These are phyloP conservation scores for Encarsia formosa DNA, from an alignment of 2,888 invertebrate genomes.

Conservation along the genomic window DNA sequence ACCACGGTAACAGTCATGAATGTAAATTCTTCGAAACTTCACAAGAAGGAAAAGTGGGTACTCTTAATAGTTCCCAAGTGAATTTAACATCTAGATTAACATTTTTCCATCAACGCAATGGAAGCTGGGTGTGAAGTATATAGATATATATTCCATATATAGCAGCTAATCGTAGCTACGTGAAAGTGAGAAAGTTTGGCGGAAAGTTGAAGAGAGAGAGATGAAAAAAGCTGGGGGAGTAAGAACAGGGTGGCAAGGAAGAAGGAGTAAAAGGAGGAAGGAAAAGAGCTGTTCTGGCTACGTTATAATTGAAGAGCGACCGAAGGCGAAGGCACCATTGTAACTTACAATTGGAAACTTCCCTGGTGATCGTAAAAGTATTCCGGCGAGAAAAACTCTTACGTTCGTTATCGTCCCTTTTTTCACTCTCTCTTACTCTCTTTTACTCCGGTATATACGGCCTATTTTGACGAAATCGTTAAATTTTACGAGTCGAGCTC, in stretches of 20 bases:
- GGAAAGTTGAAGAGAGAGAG: background rate
- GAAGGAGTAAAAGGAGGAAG: conserved; percentile 1
- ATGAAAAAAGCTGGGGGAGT: background rate
- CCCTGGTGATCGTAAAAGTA: conserved; percentile 20
- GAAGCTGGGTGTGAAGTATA: no score
- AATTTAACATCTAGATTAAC: no score
- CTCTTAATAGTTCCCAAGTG: no score
- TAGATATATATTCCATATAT: no score
- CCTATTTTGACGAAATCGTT: conserved; percentile 15
- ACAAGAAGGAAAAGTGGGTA: no score
- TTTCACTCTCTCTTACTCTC: background rate
- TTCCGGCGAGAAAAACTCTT: conserved; percentile 8
- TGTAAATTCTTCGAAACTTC: no score
- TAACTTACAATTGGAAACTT: conserved; percentile 18
- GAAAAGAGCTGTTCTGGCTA: background rate
- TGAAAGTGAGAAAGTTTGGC: no score
- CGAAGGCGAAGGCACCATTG: conserved; percentile 5
- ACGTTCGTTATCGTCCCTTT: conserved; percentile 9
- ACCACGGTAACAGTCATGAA: no score
- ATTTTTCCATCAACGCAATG: no score
- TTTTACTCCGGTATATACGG: no score
- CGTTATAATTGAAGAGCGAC: conserved; percentile 19
- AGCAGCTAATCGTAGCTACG: no score
- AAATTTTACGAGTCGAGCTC: conserved; percentile 18
- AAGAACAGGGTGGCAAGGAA: background rate